Evolutionary conservation across 2,113 vertebrate genomes (phyloP).

Genomic region (Lampris megalopsis): DNA sequence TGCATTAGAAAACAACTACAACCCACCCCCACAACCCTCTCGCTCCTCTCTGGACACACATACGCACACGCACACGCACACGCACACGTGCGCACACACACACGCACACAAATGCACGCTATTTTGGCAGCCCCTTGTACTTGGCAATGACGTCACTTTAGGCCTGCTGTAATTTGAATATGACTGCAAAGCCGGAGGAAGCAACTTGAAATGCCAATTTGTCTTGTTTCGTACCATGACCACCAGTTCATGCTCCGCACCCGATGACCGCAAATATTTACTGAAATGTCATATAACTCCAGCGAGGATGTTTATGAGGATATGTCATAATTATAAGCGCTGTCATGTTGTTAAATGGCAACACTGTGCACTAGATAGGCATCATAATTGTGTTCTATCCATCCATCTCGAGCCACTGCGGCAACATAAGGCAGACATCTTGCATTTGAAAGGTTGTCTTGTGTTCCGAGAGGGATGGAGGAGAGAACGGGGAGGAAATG

Average conservation of each 20-base stretch:
- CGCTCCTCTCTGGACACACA: constrained; percentile 16
- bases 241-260: constrained; percentile 26
- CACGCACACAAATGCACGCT: not conserved
- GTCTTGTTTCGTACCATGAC: constrained; percentile 50
- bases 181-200: constrained; percentile 31
- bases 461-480: constrained; percentile 33
- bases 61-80: not conserved
- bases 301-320: constrained; percentile 9
- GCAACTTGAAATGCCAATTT: constrained; percentile 60
- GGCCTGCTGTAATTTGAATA: constrained; percentile 27
- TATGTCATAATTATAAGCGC: constrained; percentile 42
- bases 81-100: constrained; percentile 8
- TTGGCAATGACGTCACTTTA: constrained; percentile 38
- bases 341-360: constrained; percentile 37
- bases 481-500: not conserved
- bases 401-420: constrained; percentile 18
- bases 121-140: constrained; percentile 1
- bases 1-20: constrained; percentile 45
- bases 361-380: constrained; percentile 39
- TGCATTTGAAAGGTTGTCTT: constrained; percentile 45
- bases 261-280: constrained; percentile 35
- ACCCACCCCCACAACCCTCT: constrained; percentile 17
- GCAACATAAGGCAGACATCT: constrained; percentile 38
- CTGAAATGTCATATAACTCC: constrained; percentile 51
- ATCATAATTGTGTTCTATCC: constrained; percentile 43